Conservation (phyloP, 2,797 vertebrate species). For the Morelia viridis region DNA sequence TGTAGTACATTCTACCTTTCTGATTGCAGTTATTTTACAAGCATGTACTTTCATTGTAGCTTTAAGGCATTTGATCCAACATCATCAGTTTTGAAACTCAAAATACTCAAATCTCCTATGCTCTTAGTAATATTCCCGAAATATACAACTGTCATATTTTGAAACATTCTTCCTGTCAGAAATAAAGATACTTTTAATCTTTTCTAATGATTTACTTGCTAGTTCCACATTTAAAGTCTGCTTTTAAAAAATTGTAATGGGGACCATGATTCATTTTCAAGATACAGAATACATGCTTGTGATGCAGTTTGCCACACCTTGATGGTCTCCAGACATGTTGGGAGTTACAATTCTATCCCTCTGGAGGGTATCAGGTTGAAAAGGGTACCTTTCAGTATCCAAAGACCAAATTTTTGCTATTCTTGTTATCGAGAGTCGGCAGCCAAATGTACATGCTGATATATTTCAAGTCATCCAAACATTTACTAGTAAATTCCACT, state of each 20-base stretch:
- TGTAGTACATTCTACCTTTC: background rate
- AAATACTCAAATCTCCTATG: background rate
- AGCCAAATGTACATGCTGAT: background rate
- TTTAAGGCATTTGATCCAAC: background rate
- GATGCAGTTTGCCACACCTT: background rate
- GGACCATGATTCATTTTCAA: background rate
- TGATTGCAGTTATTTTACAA: background rate
- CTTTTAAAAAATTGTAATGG: background rate
- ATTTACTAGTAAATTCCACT: background rate
- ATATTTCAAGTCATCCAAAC: background rate
- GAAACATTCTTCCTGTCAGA: constrained; percentile 1
- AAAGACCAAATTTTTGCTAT: background rate
- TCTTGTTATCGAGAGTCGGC: background rate
- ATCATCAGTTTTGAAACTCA: background rate
- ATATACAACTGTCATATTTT: constrained; percentile 11
- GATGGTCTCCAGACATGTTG: background rate
- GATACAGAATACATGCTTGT: background rate
- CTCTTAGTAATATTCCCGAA: background rate
- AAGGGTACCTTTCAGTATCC: background rate
- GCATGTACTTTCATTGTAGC: background rate
- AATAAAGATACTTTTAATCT: constrained; percentile 6
- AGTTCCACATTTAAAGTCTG: background rate
- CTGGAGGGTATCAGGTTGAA: too few relatives aligned
- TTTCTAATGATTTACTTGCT: constrained; percentile 5
- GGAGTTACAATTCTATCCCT: background rate